These are phyloP conservation scores for Trypoxylon attenuatum DNA, from an alignment of 2,888 invertebrate species.

Conservation along the genomic window DNA sequence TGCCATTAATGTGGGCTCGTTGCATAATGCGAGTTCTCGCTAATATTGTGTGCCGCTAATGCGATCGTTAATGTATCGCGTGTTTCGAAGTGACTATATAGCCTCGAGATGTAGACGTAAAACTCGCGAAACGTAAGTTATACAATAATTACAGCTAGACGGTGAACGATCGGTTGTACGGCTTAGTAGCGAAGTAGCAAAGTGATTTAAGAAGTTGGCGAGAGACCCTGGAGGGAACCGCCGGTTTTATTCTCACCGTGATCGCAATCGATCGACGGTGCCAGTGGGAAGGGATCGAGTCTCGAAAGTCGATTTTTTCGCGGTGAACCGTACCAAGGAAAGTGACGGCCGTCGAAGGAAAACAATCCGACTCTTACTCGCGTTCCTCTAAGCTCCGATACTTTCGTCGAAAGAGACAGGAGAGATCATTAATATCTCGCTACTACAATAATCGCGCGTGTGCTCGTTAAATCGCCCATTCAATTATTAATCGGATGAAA, in stretches of 20 bases:
- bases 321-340: constrained; percentile 33
- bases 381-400: too few relatives aligned
- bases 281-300: constrained; percentile 22
- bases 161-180: too few relatives aligned
- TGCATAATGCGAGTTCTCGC: not conserved
- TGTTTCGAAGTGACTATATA: not conserved
- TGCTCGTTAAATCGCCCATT: constrained; percentile 40
- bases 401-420: constrained; percentile 15
- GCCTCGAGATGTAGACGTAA: not conserved
- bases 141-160: not conserved
- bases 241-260: constrained; percentile 22
- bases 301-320: constrained; percentile 37
- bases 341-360: constrained; percentile 46
- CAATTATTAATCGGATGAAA: too few relatives aligned
- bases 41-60: not conserved
- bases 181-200: too few relatives aligned
- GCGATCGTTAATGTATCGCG: not conserved
- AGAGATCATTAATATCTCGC: constrained; percentile 40
- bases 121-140: not conserved
- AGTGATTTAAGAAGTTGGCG: not conserved
- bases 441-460: constrained; percentile 17
- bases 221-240: not conserved
- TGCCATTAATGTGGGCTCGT: not conserved
- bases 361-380: constrained; percentile 28
- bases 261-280: not conserved